Percentiles rank a stretch among this genome's conserved stretches.
These are phyloP conservation scores for Thalassophryne amazonica DNA, from an alignment of 2,797 vertebrate species.

Conservation along the genomic window DNA sequence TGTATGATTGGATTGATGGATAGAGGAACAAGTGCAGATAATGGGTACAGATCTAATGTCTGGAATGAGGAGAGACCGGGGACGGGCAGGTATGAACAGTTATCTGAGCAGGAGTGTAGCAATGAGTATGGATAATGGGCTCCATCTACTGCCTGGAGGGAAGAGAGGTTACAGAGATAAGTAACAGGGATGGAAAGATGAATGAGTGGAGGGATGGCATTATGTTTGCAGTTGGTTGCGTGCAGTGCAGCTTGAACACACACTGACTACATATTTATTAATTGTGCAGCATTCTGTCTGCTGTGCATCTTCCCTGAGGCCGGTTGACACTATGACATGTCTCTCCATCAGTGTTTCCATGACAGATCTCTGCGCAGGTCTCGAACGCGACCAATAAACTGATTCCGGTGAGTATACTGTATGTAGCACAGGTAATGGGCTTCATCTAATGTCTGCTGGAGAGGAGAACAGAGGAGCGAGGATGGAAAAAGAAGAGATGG, in stretches of 20 bases:
- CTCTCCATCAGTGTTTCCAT: slow-evolving; percentile 27
- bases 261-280: slow-evolving; percentile 6
- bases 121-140: slow-evolving; percentile 49
- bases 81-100: slow-evolving; percentile 16
- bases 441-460: slow-evolving; percentile 46
- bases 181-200: slow-evolving; percentile 27
- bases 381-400: slow-evolving; percentile 34
- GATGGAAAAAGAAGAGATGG: slow-evolving; percentile 44
- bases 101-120: slow-evolving; percentile 22
- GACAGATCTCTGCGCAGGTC: slow-evolving; percentile 33
- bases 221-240: slow-evolving; percentile 18
- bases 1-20: slow-evolving; percentile 15
- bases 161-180: slow-evolving; percentile 44
- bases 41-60: slow-evolving; percentile 43
- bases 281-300: background rate
- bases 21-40: slow-evolving; percentile 39
- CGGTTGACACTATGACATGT: background rate
- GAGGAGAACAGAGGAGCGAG: slow-evolving; percentile 14
- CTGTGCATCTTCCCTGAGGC: background rate
- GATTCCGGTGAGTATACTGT: slow-evolving; percentile 40
- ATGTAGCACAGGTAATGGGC: slow-evolving; percentile 42
- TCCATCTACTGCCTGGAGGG: slow-evolving; percentile 48
- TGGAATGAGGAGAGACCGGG: slow-evolving; percentile 26
- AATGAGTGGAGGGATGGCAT: slow-evolving; percentile 5
- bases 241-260: background rate